Evolutionary conservation across 2,113 vertebrate genomes (phyloP).

Genomic region (Daphoenositta chrysoptera): DNA sequence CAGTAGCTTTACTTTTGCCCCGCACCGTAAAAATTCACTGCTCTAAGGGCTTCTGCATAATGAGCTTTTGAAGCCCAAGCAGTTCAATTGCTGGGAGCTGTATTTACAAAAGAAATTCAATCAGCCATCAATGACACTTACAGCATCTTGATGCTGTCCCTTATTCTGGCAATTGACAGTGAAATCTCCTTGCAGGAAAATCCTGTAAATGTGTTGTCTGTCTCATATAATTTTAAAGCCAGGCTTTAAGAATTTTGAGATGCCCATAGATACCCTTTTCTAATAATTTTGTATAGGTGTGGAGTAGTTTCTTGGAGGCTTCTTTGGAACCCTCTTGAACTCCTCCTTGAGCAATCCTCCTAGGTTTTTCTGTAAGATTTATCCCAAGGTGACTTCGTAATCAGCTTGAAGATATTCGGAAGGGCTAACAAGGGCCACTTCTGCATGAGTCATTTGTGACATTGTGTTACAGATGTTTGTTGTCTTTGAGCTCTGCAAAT

Average conservation of each 20-base stretch:
- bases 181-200: background rate
- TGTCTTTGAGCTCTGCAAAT: background rate
- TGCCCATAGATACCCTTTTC: background rate
- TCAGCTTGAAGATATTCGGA: background rate
- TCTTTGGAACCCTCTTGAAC: background rate
- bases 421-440: background rate
- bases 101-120: background rate
- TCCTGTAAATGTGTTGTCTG: background rate
- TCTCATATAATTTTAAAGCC: background rate
- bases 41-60: background rate
- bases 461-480: background rate
- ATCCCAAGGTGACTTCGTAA: fast-evolving
- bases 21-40: background rate
- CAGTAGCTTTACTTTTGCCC: background rate
- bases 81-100: background rate
- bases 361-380: background rate
- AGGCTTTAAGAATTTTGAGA: background rate
- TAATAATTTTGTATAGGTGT: background rate
- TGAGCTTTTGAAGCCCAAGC: background rate
- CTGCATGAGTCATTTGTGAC: background rate
- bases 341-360: background rate
- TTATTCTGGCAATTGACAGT: background rate
- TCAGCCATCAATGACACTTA: background rate
- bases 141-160: background rate
- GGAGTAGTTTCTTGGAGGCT: background rate